Evolutionary conservation across 2,797 vertebrate species (phyloP), one percentile per base, ranked within the genome.

Genomic region (Mormyrops attenuatus): DNA sequence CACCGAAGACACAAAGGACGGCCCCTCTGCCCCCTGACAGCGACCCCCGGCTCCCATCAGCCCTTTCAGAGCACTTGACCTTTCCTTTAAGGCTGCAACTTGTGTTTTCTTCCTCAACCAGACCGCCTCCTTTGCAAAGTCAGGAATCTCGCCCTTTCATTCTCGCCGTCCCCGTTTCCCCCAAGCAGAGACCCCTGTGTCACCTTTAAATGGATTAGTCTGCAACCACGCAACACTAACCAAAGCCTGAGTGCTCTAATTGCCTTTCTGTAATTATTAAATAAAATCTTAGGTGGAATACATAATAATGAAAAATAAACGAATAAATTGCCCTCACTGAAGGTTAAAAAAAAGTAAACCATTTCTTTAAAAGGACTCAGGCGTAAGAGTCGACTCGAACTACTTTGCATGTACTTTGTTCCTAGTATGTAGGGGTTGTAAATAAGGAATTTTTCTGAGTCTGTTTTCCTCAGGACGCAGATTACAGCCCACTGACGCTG

Each of bases 41-140:
- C 6, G 6, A 20, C 57, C 89, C 22, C 47, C 22, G 3, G 5
- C 60, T 57, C 41, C 57, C 26, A 17, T 85, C 30, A 34, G 22
- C n/a, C 9, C 85, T 73, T 47, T 49, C 22, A 82, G 22, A 47
- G 49, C 85, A 89, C 89, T 89, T 89, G 89, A 89, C 85, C 89
- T 87, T 89, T 87, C 26, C 89, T 80, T 77, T 89, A 87, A 87
- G 50, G 85, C 85, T 13, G 44, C 60, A 38, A 49, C 26, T 66
- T 73, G 89, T 49, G 11, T 89, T 85, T 52, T 86, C 89, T 69
- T 73, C 82, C 26, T 30, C 47, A 17, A 8, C 7, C 60, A 26
- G 7, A 20, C 26, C 30, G 1, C 52, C 84, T 63, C n/a, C 30
- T 89, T 38, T 26, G 53, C 53, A 9, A 20, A 41, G 80, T 49